Evolutionary conservation across 2,113 vertebrate species (phyloP), one percentile per base, ranked within the genome.

Genomic region (Egretta garzetta): DNA sequence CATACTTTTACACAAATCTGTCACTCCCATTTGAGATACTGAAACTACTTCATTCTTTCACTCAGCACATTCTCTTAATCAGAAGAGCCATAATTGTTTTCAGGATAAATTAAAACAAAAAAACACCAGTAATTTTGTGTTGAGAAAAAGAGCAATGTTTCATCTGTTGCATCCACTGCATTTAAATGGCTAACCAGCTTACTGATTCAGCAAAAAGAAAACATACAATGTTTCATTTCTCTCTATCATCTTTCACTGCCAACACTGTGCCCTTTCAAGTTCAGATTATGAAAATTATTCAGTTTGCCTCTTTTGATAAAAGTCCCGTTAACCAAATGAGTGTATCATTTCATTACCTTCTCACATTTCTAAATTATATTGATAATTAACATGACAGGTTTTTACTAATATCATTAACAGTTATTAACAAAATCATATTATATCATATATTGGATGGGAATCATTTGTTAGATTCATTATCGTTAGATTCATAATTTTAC

Each of bases 321-420:
- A 86, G 21, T 62, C n/a, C n/a, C 37, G 53, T 80, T 86, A 90
- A 85, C n/a, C 35, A 86, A 74, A 52, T 55, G 18, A 84, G 14
- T 64, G 14, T 63, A 85, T 59, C 2, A 93, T 91, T 93, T 90
- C 41, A 92, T 95, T 93, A 88, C 21, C 43, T 85, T 67, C 58
- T 85, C 79, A 85, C 22, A 90, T 76, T 86, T 50, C 26, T 50
- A 86, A 80, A 93, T 86, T 88, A 77, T 50, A 94, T 67, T 67
- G 68, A 76, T 50, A 91, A 96, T 92, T 73, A 95, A 72, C 27
- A 94, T 60, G 55, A 45, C 17, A 75, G 35, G 32, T 35, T 94
- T 94, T 86, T 93, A 55, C 45, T 95, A 93, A 82, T 91, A 82
- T 60, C 43, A 89, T 80, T 92, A 88, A 32, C 14, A 86, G 55